phyloP scores from a whole-genome alignment of 2,888 invertebrate species.

The Ennomos erosarius region DNA sequence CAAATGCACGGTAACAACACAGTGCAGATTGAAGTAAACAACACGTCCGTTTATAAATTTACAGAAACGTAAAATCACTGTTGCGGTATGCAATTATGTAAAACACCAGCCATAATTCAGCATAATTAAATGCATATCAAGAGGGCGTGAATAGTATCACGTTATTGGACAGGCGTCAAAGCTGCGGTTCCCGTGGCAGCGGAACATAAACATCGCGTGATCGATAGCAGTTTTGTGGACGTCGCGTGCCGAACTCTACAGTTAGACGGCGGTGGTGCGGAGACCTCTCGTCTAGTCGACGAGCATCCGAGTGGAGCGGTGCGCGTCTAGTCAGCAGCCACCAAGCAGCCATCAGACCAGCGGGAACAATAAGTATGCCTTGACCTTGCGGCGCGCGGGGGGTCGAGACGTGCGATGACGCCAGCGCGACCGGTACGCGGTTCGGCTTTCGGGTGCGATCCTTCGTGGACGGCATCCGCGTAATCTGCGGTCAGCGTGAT shows the following conservation, averaged over 20 bases:
- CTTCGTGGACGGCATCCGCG: slow-evolving; percentile 82
- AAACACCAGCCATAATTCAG: slow-evolving; percentile 35
- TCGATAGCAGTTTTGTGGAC: slow-evolving; percentile 67
- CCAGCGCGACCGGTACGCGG: slow-evolving; percentile 78
- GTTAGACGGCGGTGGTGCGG: slow-evolving; percentile 46
- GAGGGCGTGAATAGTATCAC: slow-evolving; percentile 57
- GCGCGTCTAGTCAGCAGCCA: slow-evolving; percentile 56
- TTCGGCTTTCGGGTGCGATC: slow-evolving; percentile 85
- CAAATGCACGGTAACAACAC: slow-evolving; percentile 37
- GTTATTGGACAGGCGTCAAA: slow-evolving; percentile 51
- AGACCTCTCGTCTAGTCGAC: slow-evolving; percentile 51
- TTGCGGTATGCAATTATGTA: slow-evolving; percentile 34
- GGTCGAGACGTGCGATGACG: slow-evolving; percentile 79
- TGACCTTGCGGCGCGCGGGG: slow-evolving; percentile 81
- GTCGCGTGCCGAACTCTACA: slow-evolving; percentile 50
- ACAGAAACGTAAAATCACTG: slow-evolving; percentile 26
- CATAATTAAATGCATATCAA: slow-evolving; percentile 52
- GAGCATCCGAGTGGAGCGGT: slow-evolving; percentile 57
- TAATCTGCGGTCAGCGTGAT: slow-evolving; percentile 80
- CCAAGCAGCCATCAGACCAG: slow-evolving; percentile 51
- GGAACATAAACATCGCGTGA: slow-evolving; percentile 76
- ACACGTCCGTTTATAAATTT: slow-evolving; percentile 34
- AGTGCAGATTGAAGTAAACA: slow-evolving; percentile 41
- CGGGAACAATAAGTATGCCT: slow-evolving; percentile 80
- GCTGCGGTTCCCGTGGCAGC: slow-evolving; percentile 78